Conservation (phyloP, 2,113 vertebrate genomes). For the Echinops telfairi region DNA sequence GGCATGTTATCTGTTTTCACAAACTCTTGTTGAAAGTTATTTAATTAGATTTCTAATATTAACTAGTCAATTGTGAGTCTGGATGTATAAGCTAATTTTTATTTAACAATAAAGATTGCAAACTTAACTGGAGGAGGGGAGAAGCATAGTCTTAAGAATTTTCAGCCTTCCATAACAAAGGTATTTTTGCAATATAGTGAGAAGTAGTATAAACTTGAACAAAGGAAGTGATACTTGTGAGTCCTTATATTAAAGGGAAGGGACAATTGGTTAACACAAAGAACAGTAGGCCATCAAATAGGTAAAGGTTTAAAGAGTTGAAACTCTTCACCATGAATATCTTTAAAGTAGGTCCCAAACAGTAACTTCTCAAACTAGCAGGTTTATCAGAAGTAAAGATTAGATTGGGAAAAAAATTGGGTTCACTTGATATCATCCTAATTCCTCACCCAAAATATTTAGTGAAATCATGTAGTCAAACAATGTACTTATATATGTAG, state of each 20-base stretch:
- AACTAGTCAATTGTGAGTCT: not conserved
- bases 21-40: constrained; percentile 24
- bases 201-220: constrained; percentile 11
- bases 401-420: not conserved
- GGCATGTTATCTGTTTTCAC: not conserved
- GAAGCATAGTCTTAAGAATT: not conserved
- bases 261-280: not conserved
- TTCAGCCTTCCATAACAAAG: constrained; percentile 41
- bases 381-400: constrained; percentile 41
- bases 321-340: constrained; percentile 9
- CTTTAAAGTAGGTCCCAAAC: not conserved
- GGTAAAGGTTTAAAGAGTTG: not conserved
- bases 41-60: constrained; percentile 56
- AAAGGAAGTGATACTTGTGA: not conserved
- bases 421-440: not conserved
- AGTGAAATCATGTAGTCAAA: not conserved
- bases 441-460: constrained; percentile 45
- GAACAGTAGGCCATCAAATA: not conserved
- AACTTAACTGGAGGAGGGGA: constrained; percentile 31
- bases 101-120: not conserved
- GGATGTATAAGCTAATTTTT: not conserved
- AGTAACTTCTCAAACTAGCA: constrained; percentile 12
- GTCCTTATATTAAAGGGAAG: constrained; percentile 2
- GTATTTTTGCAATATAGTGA: not conserved
- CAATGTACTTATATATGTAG: constrained; percentile 15